Percentiles rank a stretch among this genome's conserved stretches.
Conservation (phyloP, 2,113 vertebrate genomes). For the Sinocyclocheilus maitianheensis region DNA sequence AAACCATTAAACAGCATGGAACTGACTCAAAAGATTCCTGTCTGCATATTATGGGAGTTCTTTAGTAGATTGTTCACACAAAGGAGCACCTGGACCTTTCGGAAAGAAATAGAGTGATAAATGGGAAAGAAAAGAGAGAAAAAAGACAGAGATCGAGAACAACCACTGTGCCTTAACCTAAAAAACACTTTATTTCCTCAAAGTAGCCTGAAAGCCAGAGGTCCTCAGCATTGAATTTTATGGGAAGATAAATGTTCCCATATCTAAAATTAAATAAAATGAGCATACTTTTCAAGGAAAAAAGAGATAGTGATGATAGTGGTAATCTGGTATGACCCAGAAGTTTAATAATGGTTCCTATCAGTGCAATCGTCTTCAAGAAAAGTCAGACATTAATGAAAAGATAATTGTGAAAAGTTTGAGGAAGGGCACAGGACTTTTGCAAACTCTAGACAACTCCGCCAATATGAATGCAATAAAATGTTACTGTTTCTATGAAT, state of each 20-base stretch:
- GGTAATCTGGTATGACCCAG: constrained; percentile 21
- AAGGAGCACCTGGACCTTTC: background rate
- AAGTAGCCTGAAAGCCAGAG: constrained; percentile 13
- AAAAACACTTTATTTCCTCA: constrained; percentile 13
- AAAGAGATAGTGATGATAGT: constrained; percentile 33
- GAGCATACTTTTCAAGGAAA: constrained; percentile 33
- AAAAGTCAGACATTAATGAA: constrained; percentile 43
- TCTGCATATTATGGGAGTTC: background rate
- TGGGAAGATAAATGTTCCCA: constrained; percentile 43
- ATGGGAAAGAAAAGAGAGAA: background rate
- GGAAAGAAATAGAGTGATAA: background rate
- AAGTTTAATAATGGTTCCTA: constrained; percentile 39
- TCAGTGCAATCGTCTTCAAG: constrained; percentile 28
- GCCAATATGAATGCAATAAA: background rate
- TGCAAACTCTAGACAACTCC: background rate
- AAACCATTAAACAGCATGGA: background rate
- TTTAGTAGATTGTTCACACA: background rate
- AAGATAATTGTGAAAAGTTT: constrained; percentile 46
- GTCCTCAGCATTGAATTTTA: background rate
- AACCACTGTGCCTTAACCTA: constrained; percentile 9
- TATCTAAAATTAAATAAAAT: constrained; percentile 51
- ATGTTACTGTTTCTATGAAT: constrained; percentile 31
- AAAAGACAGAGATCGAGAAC: background rate
- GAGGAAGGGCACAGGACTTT: constrained; percentile 2
- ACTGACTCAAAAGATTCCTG: background rate